Conservation (phyloP, 2,888 invertebrate species). For the Oligia strigilis region DNA sequence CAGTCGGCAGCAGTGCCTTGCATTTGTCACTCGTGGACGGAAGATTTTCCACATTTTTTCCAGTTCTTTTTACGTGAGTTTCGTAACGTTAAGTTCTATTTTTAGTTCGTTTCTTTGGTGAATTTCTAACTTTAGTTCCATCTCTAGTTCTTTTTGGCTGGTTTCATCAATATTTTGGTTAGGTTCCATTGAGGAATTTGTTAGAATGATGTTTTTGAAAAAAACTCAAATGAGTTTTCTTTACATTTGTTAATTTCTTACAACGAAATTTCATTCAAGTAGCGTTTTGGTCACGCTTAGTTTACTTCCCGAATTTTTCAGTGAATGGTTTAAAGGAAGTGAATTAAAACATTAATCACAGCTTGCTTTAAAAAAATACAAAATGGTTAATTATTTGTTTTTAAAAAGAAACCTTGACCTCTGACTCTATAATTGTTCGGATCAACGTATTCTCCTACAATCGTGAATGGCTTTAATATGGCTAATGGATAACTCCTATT, state of each 20-base stretch:
- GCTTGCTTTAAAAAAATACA: background rate
- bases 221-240: background rate
- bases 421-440: background rate
- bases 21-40: constrained; percentile 36
- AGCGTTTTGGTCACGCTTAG: background rate
- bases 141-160: background rate
- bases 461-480: too few species aligned
- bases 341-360: background rate
- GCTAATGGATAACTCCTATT: background rate
- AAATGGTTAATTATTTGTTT: background rate
- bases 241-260: background rate
- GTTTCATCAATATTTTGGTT: constrained; percentile 4
- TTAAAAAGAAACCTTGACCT: background rate
- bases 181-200: background rate
- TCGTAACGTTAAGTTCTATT: constrained; percentile 42
- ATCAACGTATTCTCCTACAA: background rate
- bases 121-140: constrained; percentile 44
- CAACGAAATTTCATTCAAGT: background rate
- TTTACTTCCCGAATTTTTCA: background rate
- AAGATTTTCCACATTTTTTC: constrained; percentile 21
- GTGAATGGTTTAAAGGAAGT: too few species aligned
- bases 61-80: constrained; percentile 54
- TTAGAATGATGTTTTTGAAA: too few species aligned
- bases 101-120: constrained; percentile 26
- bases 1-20: constrained; percentile 46